Percentiles rank a stretch among this genome's conserved stretches.
Evolutionary conservation across 2,113 vertebrate genomes (phyloP).

Genomic region (Patagioenas fasciata): DNA sequence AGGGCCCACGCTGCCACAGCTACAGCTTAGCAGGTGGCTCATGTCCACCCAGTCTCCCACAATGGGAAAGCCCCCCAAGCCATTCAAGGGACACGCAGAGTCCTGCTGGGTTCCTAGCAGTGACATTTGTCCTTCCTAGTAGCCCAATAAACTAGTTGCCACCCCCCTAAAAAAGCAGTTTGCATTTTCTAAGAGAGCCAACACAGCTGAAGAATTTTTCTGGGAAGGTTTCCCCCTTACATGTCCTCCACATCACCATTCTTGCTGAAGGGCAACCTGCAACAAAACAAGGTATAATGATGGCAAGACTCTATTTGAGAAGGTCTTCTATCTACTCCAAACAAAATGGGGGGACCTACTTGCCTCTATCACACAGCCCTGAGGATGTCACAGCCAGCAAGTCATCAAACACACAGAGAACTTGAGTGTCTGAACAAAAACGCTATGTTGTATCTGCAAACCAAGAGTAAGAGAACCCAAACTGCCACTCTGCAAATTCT

Average conservation of each 20-base stretch:
- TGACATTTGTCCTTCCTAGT: background rate
- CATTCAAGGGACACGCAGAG: fast-evolving
- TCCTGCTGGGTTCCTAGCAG: background rate
- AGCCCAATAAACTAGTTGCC: background rate
- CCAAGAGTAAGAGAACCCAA: fast-evolving
- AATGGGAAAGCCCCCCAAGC: background rate
- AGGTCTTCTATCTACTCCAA: background rate
- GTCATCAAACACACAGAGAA: fast-evolving
- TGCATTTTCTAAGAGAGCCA: background rate
- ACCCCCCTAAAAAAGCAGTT: background rate
- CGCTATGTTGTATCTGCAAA: too few species aligned
- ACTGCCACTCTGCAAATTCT: background rate
- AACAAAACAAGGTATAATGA: background rate
- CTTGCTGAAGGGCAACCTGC: background rate
- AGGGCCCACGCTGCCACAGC: background rate
- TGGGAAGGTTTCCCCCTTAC: background rate
- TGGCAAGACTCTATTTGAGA: background rate
- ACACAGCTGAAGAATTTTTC: background rate
- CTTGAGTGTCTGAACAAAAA: fast-evolving
- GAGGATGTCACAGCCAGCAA: background rate
- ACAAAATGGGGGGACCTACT: fast-evolving
- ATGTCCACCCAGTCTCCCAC: fast-evolving
- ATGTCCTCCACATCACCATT: background rate
- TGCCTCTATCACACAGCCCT: background rate
- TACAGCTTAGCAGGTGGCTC: background rate